Evolutionary conservation across 2,888 invertebrate species (phyloP).

Genomic region (Pandemis heparana): DNA sequence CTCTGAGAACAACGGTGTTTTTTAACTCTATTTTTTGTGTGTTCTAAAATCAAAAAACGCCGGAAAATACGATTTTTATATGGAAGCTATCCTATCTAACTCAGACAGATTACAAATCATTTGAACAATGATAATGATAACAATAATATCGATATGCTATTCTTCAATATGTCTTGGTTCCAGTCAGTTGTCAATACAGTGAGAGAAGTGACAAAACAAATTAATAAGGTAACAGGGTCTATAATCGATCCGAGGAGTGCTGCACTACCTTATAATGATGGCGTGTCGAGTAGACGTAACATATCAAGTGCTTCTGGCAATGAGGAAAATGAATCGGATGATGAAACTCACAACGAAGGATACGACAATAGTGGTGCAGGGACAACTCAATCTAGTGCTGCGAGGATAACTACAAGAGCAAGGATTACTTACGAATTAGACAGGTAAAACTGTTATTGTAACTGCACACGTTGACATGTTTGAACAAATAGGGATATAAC

Average conservation of each 20-base stretch:
- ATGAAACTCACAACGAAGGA: neutral
- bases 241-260: neutral
- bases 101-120: too few species aligned
- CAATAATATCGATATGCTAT: neutral
- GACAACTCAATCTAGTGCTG: neutral
- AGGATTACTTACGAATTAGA: slow-evolving; percentile 24
- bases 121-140: neutral
- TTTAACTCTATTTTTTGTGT: too few species aligned
- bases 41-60: too few species aligned
- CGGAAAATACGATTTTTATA: too few species aligned
- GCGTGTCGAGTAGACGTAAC: neutral
- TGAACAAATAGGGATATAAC: too few species aligned
- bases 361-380: neutral
- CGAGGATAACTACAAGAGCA: slow-evolving; percentile 22
- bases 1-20: too few species aligned
- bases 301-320: neutral
- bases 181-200: neutral
- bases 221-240: neutral
- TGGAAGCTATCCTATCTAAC: neutral
- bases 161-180: slow-evolving; percentile 17
- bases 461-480: neutral
- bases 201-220: neutral
- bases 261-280: neutral
- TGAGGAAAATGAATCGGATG: neutral
- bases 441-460: neutral